Evolutionary conservation across 2,888 invertebrate genomes (phyloP).

Genomic region (Acanthopleura granulata): DNA sequence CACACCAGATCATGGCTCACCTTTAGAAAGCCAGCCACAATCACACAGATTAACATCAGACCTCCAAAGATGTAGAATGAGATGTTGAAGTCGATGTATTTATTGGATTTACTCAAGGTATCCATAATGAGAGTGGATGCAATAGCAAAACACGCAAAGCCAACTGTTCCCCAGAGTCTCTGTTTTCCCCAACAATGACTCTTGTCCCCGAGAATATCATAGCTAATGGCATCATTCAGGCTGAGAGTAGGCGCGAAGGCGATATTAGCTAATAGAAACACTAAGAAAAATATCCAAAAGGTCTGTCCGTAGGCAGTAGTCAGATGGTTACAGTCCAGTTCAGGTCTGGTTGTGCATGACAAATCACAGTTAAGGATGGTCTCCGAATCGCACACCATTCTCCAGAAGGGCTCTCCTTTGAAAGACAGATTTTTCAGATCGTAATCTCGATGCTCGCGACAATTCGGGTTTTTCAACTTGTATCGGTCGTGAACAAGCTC

Average conservation of each 20-base stretch:
- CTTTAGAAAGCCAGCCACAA: slow-evolving; percentile 74
- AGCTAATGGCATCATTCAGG: slow-evolving; percentile 88
- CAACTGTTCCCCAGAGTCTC: slow-evolving; percentile 88
- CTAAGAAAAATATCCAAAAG: slow-evolving; percentile 86
- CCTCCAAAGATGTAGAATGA: slow-evolving; percentile 71
- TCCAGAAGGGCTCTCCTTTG: slow-evolving; percentile 38
- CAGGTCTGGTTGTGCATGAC: not conserved
- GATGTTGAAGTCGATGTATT: slow-evolving; percentile 43
- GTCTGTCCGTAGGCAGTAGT: slow-evolving; percentile 35
- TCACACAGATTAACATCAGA: slow-evolving; percentile 79
- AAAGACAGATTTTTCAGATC: slow-evolving; percentile 46
- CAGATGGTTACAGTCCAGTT: slow-evolving; percentile 31
- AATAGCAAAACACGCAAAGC: slow-evolving; percentile 76
- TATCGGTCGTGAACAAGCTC: slow-evolving; percentile 18
- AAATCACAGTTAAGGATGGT: slow-evolving; percentile 43
- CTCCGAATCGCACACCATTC: slow-evolving; percentile 49
- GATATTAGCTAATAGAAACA: slow-evolving; percentile 85
- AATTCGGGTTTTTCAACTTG: not conserved
- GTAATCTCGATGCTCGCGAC: slow-evolving; percentile 42
- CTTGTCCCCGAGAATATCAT: slow-evolving; percentile 86
- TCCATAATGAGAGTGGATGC: slow-evolving; percentile 61
- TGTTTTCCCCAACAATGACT: slow-evolving; percentile 87
- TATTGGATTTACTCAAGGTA: slow-evolving; percentile 26
- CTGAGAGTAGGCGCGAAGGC: slow-evolving; percentile 88
- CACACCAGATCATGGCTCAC: slow-evolving; percentile 45